Conservation (phyloP, 1,140 invertebrate genomes). For the Dendrolimus kikuchii region DNA sequence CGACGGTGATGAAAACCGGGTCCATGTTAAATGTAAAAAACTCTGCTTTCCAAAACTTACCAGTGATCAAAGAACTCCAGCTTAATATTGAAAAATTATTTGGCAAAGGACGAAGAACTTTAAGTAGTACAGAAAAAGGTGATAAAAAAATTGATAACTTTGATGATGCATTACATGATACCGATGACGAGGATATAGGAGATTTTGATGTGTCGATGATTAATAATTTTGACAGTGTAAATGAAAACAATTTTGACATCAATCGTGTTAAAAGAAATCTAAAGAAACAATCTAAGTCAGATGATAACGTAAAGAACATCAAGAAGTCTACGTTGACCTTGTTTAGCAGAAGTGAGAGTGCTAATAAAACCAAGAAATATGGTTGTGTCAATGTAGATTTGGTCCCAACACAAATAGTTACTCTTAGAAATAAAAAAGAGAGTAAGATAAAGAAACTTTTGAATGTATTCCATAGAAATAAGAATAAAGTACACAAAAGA, state of each 20-base stretch:
- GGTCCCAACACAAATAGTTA: slow-evolving; percentile 28
- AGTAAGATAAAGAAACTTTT: slow-evolving; percentile 28
- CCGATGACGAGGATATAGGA: too few species aligned
- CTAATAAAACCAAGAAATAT: slow-evolving; percentile 16
- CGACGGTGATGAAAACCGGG: too few species aligned
- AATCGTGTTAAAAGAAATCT: too few species aligned
- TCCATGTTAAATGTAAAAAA: too few species aligned
- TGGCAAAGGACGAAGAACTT: background rate
- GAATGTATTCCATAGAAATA: slow-evolving; percentile 17
- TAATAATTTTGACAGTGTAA: too few species aligned
- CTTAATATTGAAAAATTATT: slow-evolving; percentile 1
- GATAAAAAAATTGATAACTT: too few species aligned
- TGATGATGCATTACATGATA: too few species aligned
- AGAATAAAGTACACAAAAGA: slow-evolving; percentile 20
- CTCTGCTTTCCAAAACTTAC: background rate
- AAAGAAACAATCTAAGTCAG: too few species aligned
- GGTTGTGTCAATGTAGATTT: slow-evolving; percentile 31
- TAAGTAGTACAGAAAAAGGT: background rate
- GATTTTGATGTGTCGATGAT: too few species aligned
- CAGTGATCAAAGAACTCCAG: background rate
- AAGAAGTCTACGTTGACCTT: background rate
- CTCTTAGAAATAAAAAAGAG: slow-evolving; percentile 27
- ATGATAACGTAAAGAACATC: too few species aligned
- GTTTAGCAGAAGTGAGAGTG: background rate
- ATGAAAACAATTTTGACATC: too few species aligned